Evolutionary conservation across 2,888 invertebrate genomes (phyloP), one percentile per base, ranked within the genome.

Genomic region (Caradrina clavipalpis): DNA sequence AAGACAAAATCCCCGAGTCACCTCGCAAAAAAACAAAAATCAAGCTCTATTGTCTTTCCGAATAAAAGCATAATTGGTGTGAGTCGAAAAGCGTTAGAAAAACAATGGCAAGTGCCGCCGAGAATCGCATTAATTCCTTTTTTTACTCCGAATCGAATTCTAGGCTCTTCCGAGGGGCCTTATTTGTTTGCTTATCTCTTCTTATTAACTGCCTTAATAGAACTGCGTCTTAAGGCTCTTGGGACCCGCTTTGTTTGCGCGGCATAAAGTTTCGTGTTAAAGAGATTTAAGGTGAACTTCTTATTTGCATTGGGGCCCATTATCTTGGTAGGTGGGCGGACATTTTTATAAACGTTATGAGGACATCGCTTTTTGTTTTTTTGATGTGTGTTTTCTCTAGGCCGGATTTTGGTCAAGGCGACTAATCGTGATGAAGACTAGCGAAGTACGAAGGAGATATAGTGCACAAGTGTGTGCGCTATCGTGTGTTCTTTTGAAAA

Each of bases 161-260:
- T 63, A 65, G 69, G 64, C 72, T 76, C 70, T 71, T 75, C 64
- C 67, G 59, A 75, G 76, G 69, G 69, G 61, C 70, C 77, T 57
- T 87, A 83, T 87, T 88, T 87, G 84, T 87, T 88, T 85, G 86
- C 85, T 89, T 86, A 87, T 86, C 87, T 85, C 69, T 74, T 70
- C 84, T 87, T 90, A 90, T 89, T 91, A 91, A 89, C 81, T 88
- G 81, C 74, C 85, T 86, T 90, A 88, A 89, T 88, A 86, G 86
- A 82, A 80, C 75, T 73, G 66, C 35, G 68, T 65, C 73, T 82
- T 87, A 87, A 88, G 86, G 79, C 87, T 73, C 81, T 49, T 26
- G 84, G 78, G 87, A 69, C 54, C 39, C 26, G 55, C 58, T 73
- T 77, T 82, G 78, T 82, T 86, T 78, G 73, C 65, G 45, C 56